These are phyloP conservation scores for Abscondita cerata DNA, from an alignment of 2,888 invertebrate species.

Conservation along the genomic window DNA sequence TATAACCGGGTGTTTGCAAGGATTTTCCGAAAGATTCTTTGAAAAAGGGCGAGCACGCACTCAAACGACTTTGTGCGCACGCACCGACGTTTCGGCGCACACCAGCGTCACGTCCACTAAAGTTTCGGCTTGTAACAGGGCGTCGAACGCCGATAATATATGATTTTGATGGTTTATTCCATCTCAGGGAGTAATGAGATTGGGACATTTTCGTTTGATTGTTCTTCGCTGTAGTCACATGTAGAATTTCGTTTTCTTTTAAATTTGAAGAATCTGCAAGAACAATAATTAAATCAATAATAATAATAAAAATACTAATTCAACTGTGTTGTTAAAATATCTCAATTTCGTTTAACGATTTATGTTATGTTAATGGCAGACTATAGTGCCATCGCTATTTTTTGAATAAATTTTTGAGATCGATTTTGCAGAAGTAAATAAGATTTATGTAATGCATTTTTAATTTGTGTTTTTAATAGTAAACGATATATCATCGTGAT, in stretches of 20 bases:
- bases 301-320: too few relatives aligned
- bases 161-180: slow-evolving; percentile 94
- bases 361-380: too few relatives aligned
- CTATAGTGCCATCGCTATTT: too few relatives aligned
- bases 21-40: slow-evolving; percentile 87
- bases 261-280: slow-evolving; percentile 54
- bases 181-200: slow-evolving; percentile 90
- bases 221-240: slow-evolving; percentile 45
- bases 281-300: too few relatives aligned
- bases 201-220: slow-evolving; percentile 57
- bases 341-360: too few relatives aligned
- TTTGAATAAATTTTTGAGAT: too few relatives aligned
- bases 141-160: slow-evolving; percentile 86
- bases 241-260: slow-evolving; percentile 48
- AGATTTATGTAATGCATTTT: not conserved
- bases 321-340: too few relatives aligned
- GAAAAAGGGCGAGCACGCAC: slow-evolving; percentile 91
- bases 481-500: not conserved
- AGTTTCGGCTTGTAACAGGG: slow-evolving; percentile 84
- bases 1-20: slow-evolving; percentile 93
- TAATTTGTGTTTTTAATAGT: not conserved
- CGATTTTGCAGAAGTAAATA: not conserved
- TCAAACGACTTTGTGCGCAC: slow-evolving; percentile 90
- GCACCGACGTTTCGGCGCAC: slow-evolving; percentile 83
- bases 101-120: slow-evolving; percentile 91